phyloP scores from a whole-genome alignment of 1,140 invertebrate species.

The Scaptomyza hsui region DNA sequence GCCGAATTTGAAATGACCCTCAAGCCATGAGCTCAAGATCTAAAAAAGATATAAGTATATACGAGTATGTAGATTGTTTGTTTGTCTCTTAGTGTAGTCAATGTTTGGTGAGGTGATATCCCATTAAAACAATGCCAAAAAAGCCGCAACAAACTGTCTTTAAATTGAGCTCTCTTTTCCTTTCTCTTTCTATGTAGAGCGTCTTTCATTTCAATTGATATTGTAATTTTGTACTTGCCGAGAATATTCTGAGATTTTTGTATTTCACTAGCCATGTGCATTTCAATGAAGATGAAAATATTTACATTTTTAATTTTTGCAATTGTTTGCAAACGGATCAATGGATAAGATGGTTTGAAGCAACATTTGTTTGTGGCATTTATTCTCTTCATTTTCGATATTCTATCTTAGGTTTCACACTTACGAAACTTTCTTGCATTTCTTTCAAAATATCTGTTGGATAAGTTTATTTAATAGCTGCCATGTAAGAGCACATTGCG shows the following conservation, averaged over 20 bases:
- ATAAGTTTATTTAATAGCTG: neutral
- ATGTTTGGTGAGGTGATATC: neutral
- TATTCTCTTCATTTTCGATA: too few species aligned
- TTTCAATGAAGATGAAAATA: neutral
- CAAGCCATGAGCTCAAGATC: conserved; percentile 10
- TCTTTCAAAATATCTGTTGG: neutral
- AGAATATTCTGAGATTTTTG: conserved; percentile 3
- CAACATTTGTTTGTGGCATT: too few species aligned
- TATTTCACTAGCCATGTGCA: neutral
- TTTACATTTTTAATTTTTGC: conserved; percentile 6
- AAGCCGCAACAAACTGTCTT: conserved; percentile 10
- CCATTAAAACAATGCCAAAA: conserved; percentile 42
- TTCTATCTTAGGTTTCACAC: too few species aligned
- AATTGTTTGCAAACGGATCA: neutral
- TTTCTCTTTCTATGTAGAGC: neutral
- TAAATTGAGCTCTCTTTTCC: neutral
- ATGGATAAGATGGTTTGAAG: too few species aligned
- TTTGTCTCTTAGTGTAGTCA: neutral
- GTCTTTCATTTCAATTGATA: conserved; percentile 36
- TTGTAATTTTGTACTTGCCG: conserved; percentile 31
- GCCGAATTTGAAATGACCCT: conserved; percentile 33
- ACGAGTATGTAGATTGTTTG: neutral
- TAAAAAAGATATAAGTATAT: conserved; percentile 21
- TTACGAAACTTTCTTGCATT: too few species aligned
- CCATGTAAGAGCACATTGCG: conserved; percentile 41